A percentile compares a stretch with the other conserved stretches of the same genome.
phyloP scores from a whole-genome alignment of 2,888 invertebrate genomes.

The Plemyria rubiginata region DNA sequence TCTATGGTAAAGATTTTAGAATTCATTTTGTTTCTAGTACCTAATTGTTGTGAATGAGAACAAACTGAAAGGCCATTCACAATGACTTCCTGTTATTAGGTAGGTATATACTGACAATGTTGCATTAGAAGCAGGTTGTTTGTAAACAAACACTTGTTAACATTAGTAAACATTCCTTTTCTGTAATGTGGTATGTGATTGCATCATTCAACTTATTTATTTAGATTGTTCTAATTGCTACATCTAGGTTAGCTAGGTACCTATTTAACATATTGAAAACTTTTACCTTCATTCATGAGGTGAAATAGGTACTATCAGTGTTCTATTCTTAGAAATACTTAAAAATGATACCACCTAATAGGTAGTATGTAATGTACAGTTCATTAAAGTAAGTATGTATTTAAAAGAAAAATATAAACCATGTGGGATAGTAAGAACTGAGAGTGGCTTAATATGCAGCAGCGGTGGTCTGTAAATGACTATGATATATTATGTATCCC shows the following conservation, averaged over 20 bases:
- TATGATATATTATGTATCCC: neutral
- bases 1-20: slow-evolving; percentile 14
- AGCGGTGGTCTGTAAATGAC: too few species aligned
- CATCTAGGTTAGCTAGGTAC: slow-evolving; percentile 12
- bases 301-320: neutral
- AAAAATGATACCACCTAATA: too few species aligned
- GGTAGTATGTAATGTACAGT: too few species aligned
- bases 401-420: too few species aligned
- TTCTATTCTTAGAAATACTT: neutral
- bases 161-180: slow-evolving; percentile 30
- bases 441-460: too few species aligned
- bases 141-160: slow-evolving; percentile 40
- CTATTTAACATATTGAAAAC: slow-evolving; percentile 4
- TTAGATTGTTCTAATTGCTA: slow-evolving; percentile 23
- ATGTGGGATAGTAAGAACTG: too few species aligned
- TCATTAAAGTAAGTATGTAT: too few species aligned
- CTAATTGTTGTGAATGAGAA: slow-evolving; percentile 16
- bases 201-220: slow-evolving; percentile 32
- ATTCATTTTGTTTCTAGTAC: slow-evolving; percentile 1
- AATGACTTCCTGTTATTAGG: slow-evolving; percentile 31
- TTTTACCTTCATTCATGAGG: slow-evolving; percentile 8
- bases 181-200: slow-evolving; percentile 30
- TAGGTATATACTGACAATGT: slow-evolving; percentile 30
- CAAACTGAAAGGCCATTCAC: slow-evolving; percentile 17
- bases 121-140: slow-evolving; percentile 32